Percentiles rank a stretch among this genome's conserved stretches.
phyloP scores from a whole-genome alignment of 2,797 vertebrate genomes.

The Selene dorsalis region DNA sequence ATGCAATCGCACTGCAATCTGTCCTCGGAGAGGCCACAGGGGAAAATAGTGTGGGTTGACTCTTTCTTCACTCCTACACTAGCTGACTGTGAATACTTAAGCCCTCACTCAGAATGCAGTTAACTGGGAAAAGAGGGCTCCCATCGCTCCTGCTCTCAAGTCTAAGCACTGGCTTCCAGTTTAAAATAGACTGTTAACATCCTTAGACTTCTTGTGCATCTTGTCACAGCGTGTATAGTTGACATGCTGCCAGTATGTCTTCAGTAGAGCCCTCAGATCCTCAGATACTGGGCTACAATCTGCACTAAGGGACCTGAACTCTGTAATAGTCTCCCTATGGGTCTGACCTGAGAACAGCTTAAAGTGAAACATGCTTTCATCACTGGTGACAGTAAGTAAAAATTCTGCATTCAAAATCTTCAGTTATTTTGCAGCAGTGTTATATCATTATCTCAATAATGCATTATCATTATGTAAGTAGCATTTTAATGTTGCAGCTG shows the following conservation, averaged over 20 bases:
- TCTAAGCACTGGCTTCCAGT: constrained; percentile 22
- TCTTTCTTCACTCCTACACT: constrained; percentile 65
- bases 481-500: not conserved
- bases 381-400: not conserved
- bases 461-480: not conserved
- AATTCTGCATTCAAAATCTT: not conserved
- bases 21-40: constrained; percentile 61
- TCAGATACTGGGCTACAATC: not conserved
- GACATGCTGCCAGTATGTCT: not conserved
- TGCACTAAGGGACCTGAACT: not conserved
- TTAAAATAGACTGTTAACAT: constrained; percentile 20
- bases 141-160: constrained; percentile 26
- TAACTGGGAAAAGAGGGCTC: constrained; percentile 22
- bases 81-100: constrained; percentile 59
- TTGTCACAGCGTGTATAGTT: constrained; percentile 10
- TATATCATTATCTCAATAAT: not conserved
- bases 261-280: not conserved
- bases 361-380: not conserved
- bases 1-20: constrained; percentile 64
- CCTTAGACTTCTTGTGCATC: constrained; percentile 18
- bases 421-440: not conserved
- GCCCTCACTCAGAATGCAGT: constrained; percentile 39
- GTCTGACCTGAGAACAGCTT: constrained; percentile 1
- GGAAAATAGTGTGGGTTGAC: constrained; percentile 69
- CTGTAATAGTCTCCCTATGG: not conserved